phyloP scores from a whole-genome alignment of 2,113 vertebrate genomes.

The Hemibagrus wyckioides region DNA sequence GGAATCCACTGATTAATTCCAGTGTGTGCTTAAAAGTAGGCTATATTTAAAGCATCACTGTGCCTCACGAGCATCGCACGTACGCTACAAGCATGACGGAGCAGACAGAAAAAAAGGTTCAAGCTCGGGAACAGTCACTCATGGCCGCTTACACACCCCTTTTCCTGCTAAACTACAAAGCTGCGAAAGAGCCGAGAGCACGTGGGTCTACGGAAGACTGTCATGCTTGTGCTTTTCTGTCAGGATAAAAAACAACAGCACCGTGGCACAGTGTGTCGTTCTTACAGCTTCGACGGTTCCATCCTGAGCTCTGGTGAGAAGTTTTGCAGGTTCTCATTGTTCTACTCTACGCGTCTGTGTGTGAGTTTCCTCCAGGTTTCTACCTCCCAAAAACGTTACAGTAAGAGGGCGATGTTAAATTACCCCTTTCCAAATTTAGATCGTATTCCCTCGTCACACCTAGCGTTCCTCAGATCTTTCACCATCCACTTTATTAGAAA shows the following conservation, averaged over 20 bases:
- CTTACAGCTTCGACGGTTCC: neutral
- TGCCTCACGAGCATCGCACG: neutral
- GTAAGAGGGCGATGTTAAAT: neutral
- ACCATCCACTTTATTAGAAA: neutral
- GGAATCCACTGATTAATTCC: constrained; percentile 23
- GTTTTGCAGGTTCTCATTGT: neutral
- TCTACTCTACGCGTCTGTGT: neutral
- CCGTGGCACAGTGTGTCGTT: neutral
- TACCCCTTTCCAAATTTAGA: neutral
- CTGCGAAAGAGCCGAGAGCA: neutral
- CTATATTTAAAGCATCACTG: constrained; percentile 14
- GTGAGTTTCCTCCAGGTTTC: neutral
- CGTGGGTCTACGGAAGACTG: neutral
- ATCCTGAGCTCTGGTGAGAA: neutral
- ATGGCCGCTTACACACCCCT: neutral
- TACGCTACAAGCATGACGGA: neutral
- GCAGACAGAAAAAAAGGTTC: neutral
- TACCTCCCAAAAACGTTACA: neutral
- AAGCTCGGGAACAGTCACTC: neutral
- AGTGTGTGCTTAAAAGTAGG: constrained; percentile 16
- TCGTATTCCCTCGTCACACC: neutral
- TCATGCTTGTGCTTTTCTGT: neutral
- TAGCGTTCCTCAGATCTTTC: neutral
- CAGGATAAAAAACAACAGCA: neutral
- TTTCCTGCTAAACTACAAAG: neutral